Conservation (phyloP, 2,797 vertebrate genomes). For the Sparus aurata region DNA sequence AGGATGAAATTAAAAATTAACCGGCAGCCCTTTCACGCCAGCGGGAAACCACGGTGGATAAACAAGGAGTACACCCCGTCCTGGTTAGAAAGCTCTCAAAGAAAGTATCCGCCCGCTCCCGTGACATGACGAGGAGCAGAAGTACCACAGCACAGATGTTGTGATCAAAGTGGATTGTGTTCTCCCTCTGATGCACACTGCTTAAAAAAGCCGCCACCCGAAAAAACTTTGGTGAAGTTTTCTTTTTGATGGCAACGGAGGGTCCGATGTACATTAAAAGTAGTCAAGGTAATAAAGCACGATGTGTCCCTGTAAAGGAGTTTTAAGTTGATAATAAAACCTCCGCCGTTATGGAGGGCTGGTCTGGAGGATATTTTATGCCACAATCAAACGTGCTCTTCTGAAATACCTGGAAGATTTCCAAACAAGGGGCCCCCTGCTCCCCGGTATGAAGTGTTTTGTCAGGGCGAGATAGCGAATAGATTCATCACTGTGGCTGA, state of each 20-base stretch:
- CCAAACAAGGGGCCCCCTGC: constrained; percentile 4
- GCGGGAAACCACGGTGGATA: constrained; percentile 66
- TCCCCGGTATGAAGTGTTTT: constrained; percentile 30
- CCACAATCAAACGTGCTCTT: constrained; percentile 11
- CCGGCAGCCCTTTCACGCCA: constrained; percentile 70
- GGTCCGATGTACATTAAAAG: constrained; percentile 23
- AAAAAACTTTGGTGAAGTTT: constrained; percentile 51
- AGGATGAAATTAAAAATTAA: constrained; percentile 84
- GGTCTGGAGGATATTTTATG: constrained; percentile 42
- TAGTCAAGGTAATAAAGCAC: constrained; percentile 12
- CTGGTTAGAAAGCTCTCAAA: constrained; percentile 68
- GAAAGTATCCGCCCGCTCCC: constrained; percentile 67
- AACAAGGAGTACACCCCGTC: constrained; percentile 75
- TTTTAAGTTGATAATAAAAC: constrained; percentile 33
- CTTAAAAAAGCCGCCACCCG: constrained; percentile 32
- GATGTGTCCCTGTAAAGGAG: background rate
- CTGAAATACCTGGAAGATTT: constrained; percentile 31
- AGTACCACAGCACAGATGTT: constrained; percentile 68
- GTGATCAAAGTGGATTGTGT: constrained; percentile 72
- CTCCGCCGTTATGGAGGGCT: constrained; percentile 3
- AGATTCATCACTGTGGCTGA: constrained; percentile 31
- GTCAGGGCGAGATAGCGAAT: constrained; percentile 8
- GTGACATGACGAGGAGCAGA: constrained; percentile 65
- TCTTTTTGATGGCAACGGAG: constrained; percentile 38
- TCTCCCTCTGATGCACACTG: constrained; percentile 26